Evolutionary conservation across 2,797 vertebrate genomes (phyloP).

Genomic region (Anolis apletophallus): DNA sequence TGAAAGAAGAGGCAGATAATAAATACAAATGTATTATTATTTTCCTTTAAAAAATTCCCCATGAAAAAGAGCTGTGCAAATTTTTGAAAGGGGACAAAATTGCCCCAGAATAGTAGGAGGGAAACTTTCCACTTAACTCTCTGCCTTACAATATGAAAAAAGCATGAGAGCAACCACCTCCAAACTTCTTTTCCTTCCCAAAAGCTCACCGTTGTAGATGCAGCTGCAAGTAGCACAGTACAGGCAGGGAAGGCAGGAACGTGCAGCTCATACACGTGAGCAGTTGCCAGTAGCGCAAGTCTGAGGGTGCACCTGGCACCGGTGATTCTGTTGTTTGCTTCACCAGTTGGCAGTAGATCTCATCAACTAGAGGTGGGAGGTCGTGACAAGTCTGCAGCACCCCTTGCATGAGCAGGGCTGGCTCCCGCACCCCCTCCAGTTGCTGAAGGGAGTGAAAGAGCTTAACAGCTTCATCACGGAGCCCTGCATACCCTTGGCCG

Average conservation of each 20-base stretch:
- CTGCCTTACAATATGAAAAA: background rate
- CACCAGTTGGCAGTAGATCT: slow-evolving; percentile 97
- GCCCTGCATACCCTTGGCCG: slow-evolving; percentile 87
- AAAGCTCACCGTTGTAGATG: slow-evolving; percentile 90
- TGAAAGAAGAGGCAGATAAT: too few species aligned
- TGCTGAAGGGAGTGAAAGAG: slow-evolving; percentile 96
- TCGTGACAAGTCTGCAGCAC: slow-evolving; percentile 96
- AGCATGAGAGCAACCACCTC: background rate
- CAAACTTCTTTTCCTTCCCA: accelerated
- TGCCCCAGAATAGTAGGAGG: background rate
- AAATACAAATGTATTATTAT: too few species aligned
- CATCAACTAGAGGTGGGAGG: slow-evolving; percentile 91
- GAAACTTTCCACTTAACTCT: background rate
- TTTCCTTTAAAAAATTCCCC: too few species aligned
- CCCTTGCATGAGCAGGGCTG: slow-evolving; percentile 93
- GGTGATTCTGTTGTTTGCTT: slow-evolving; percentile 92
- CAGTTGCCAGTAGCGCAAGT: slow-evolving; percentile 97
- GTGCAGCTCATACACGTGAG: slow-evolving; percentile 98
- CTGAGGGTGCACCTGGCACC: slow-evolving; percentile 80
- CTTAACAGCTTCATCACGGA: slow-evolving; percentile 93
- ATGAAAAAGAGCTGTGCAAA: background rate
- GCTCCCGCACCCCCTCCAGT: slow-evolving; percentile 86
- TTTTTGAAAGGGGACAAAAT: background rate
- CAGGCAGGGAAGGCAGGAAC: slow-evolving; percentile 86
- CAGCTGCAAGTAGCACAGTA: slow-evolving; percentile 90